These are phyloP conservation scores for Sturnira hondurensis DNA, from an alignment of 2,113 vertebrate species.

Conservation along the genomic window DNA sequence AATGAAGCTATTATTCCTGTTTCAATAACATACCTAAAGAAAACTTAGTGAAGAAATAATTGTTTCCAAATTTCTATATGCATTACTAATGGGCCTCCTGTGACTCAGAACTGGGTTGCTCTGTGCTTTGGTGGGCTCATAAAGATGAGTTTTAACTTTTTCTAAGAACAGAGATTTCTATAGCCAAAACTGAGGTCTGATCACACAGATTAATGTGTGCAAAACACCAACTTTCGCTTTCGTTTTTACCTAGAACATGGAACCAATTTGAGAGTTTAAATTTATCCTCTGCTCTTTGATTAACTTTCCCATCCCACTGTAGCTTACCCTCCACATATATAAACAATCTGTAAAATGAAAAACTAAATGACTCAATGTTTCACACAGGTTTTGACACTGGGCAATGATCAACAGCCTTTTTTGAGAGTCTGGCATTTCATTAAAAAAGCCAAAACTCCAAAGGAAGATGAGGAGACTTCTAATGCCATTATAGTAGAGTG, in stretches of 20 bases:
- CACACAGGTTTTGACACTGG: not conserved
- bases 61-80: not conserved
- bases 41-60: not conserved
- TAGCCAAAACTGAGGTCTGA: not conserved
- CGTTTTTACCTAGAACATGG: not conserved
- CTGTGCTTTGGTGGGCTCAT: not conserved
- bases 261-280: not conserved
- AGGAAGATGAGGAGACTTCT: not conserved
- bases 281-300: not conserved
- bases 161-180: conserved; percentile 8
- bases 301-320: not conserved
- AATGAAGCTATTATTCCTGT: conserved; percentile 19
- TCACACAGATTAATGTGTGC: not conserved
- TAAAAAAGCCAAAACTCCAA: conserved; percentile 19
- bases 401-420: not conserved
- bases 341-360: not conserved
- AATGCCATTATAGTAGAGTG: not conserved
- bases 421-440: not conserved
- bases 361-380: not conserved
- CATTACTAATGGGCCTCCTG: not conserved
- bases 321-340: not conserved
- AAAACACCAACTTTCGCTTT: not conserved
- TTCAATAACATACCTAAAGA: conserved; percentile 16
- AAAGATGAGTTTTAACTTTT: not conserved
- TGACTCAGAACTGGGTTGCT: not conserved